phyloP scores from a whole-genome alignment of 2,797 vertebrate genomes.

The Hipposideros larvatus region DNA sequence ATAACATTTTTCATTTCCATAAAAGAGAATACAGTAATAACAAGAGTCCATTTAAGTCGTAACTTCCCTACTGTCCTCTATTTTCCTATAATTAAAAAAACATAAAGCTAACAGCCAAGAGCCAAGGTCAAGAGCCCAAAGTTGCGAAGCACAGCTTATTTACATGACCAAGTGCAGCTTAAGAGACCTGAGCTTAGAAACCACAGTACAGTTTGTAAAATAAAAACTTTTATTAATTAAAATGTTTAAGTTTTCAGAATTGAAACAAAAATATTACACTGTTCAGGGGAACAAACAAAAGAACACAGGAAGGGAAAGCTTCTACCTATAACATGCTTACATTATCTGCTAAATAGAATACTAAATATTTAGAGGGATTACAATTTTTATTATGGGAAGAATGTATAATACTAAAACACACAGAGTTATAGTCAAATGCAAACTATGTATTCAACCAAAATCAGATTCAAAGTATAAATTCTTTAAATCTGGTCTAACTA shows the following conservation, averaged over 20 bases:
- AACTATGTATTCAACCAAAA: not conserved
- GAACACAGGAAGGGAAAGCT: rapidly evolving
- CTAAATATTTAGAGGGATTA: not conserved
- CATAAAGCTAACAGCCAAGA: slow-evolving; percentile 71
- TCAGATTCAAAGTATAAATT: not conserved
- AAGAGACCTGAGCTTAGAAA: slow-evolving; percentile 48
- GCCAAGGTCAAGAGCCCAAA: slow-evolving; percentile 70
- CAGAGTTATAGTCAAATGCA: not conserved
- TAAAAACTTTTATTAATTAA: slow-evolving; percentile 32
- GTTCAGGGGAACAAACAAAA: not conserved
- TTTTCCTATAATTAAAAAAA: slow-evolving; percentile 83
- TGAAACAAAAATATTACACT: not conserved
- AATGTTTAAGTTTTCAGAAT: slow-evolving; percentile 52
- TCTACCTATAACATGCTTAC: not conserved
- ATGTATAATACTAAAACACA: not conserved
- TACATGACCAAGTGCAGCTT: slow-evolving; percentile 50
- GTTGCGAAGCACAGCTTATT: slow-evolving; percentile 69
- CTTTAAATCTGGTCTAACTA: not conserved
- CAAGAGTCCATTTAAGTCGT: slow-evolving; percentile 69
- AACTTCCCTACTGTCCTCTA: slow-evolving; percentile 75
- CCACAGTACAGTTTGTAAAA: slow-evolving; percentile 43
- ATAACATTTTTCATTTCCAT: slow-evolving; percentile 67
- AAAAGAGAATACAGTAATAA: slow-evolving; percentile 78
- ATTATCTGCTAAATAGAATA: not conserved
- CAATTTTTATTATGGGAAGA: not conserved